Evolutionary conservation across 1,140 invertebrate genomes (phyloP).

Genomic region (Apolygus lucorum): DNA sequence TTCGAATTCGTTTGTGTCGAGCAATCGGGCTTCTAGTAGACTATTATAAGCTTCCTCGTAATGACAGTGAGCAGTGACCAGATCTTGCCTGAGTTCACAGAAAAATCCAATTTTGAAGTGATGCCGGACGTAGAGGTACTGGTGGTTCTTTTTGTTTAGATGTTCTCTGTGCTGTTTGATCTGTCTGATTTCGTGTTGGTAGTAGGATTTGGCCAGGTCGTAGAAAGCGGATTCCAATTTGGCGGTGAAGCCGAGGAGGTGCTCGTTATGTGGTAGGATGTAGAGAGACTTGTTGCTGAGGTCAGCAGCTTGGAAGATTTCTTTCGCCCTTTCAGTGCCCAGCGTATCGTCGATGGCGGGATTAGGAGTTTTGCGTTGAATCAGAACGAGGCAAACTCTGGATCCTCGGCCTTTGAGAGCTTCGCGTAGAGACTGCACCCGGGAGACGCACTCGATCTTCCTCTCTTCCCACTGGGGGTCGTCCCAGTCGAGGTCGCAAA

Average conservation of each 20-base stretch:
- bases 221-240: conserved; percentile 85
- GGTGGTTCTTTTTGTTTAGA: conserved; percentile 84
- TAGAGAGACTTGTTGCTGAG: conserved; percentile 86
- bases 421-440: conserved; percentile 60
- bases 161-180: conserved; percentile 84
- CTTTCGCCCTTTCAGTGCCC: conserved; percentile 77
- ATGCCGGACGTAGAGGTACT: conserved; percentile 86
- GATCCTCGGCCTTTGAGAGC: conserved; percentile 69
- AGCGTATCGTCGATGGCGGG: conserved; percentile 65
- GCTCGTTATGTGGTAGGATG: conserved; percentile 72
- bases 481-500: conserved; percentile 96
- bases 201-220: conserved; percentile 87
- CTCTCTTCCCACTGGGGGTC: conserved; percentile 88
- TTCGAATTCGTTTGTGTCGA: conserved; percentile 85
- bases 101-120: conserved; percentile 81
- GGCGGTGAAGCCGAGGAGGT: conserved; percentile 67
- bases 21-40: conserved; percentile 74
- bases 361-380: conserved; percentile 68
- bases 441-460: conserved; percentile 81
- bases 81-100: conserved; percentile 57
- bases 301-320: conserved; percentile 82
- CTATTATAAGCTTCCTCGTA: conserved; percentile 88
- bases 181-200: conserved; percentile 75
- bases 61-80: conserved; percentile 70
- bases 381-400: conserved; percentile 78